Base-by-base conservation (phyloP, 2,113 vertebrate genomes). In the Phalacrocorax aristotelis region DNA sequence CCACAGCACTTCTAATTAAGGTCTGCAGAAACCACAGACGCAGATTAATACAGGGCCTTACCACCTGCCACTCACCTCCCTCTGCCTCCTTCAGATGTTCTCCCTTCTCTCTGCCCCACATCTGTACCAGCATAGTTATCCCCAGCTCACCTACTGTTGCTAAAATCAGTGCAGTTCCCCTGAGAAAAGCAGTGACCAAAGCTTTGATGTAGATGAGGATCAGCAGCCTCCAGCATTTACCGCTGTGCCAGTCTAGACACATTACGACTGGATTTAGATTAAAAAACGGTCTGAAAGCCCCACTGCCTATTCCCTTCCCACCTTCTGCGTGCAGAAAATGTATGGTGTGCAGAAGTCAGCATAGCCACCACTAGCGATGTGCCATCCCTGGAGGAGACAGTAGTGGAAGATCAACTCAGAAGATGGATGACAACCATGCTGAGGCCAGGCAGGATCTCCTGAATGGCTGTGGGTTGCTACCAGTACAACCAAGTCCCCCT, bases 321-420 rank as follows among this genome's bases (percentile, higher is more conserved):
- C 69, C 72, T 48, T 21, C 48, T 54, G 68, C 10, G 0, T 13
- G 29, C 58, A 66, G 18, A 68, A 70, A 57, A 57, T 1, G 15
- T 11, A 55, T 1, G 2, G 34, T 1, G 0, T 19, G 72, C 27
- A 83, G 54, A 68, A 61, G 60, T 26, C 90, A 64, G 74, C 32
- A n/a, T 1, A 44, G 51, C n/a, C 13, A 40, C 34, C 1, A 0
- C 30, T 15, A 64, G 36, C 0, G 0, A 72, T 23, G 38, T 1
- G 2, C 27, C 19, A 7, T 7, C n/a, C 25, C 80, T 70, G 69
- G 23, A 12, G 6, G 23, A 60, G 54, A 30, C 29, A 58, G 64
- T 32, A 66, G 44, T 64, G 54, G n/a, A 86, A 75, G 42, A 32
- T 16, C 57, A 64, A 0, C 38, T 46, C 52, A 42, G 22, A 81